Evolutionary conservation across 1,140 invertebrate genomes (phyloP).

Genomic region (Physella acuta): DNA sequence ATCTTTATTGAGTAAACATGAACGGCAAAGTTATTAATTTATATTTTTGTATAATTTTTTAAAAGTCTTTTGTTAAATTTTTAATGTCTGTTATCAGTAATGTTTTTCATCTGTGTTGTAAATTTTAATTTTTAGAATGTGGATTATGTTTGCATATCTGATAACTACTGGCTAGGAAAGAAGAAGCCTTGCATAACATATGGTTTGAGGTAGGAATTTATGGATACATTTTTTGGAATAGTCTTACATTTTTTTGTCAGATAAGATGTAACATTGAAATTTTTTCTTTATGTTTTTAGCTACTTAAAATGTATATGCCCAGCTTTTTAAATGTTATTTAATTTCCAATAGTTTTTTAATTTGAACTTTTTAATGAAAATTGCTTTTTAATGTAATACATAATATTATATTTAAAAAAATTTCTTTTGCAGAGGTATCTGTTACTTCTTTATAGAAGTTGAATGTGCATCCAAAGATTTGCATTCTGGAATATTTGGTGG

Average conservation of each 20-base stretch:
- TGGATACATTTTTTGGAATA: no score
- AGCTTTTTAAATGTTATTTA: no score
- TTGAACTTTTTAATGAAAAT: no score
- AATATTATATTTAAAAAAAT: no score
- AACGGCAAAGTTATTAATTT: neutral
- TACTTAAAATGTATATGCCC: no score
- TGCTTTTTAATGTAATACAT: no score
- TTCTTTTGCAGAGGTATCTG: conserved; percentile 72
- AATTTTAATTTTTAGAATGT: conserved; percentile 63
- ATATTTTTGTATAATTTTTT: neutral
- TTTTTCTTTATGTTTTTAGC: no score
- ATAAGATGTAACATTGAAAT: no score
- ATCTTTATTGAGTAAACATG: neutral
- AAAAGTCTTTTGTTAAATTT: neutral
- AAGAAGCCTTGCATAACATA: conserved; percentile 96
- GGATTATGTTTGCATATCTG: conserved; percentile 96
- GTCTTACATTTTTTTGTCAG: no score
- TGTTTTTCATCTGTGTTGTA: neutral
- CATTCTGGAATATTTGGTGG: conserved; percentile 96
- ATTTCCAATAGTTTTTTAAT: no score
- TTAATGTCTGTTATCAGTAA: neutral
- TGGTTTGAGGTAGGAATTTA: conserved; percentile 80
- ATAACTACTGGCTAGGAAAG: conserved; percentile 98
- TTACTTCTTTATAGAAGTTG: conserved; percentile 88
- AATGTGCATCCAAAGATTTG: conserved; percentile 87